Base-by-base conservation (phyloP, 2,797 vertebrate species). In the Rhynchonycteris naso region DNA sequence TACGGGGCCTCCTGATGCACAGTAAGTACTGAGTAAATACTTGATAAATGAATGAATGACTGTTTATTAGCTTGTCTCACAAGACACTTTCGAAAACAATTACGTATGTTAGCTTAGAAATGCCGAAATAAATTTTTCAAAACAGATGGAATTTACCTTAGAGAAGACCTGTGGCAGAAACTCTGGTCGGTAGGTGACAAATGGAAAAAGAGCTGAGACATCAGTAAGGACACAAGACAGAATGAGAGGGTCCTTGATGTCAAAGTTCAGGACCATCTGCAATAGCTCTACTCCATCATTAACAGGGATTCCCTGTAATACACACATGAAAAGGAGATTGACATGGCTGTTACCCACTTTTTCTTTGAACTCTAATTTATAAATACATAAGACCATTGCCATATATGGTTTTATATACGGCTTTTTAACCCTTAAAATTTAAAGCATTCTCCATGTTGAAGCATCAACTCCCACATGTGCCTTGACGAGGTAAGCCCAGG, bases 191-290 rank as follows among this genome's bases (percentile, higher is more conserved):
- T 99, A 99, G 63, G 98, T 98, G 86, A 99, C 98, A 96, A 99
- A 99, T 0, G 99, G 99, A 96, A 99, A 99, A 71, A 99, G 99
- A 65, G 99, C 98, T 4, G 99, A 99, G 82, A 99, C 97, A 85
- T 99, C 99, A 96, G 99, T 99, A 95, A 99, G 99, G 96, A 99
- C 98, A 86, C 99, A 99, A 94, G 99, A 99, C 90, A 99, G 95
- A 97, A 99, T 99, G 96, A 99, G 99, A 2, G 99, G 99, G 97
- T 99, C 99, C 97, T 98, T 98, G 90, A 99, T 99, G 84, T 99
- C 98, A 92, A 99, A 99, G 98, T 97, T 99, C 95, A 99, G 98
- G 76, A 99, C 98, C 19, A 98, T 98, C 97, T 99, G 99, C 92
- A 99, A 98, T 43, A 99, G 98, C 97, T 99, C 99, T 97, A 99